Base-by-base conservation (phyloP, 1,140 invertebrate genomes). In the Steinernema khuongi region DNA sequence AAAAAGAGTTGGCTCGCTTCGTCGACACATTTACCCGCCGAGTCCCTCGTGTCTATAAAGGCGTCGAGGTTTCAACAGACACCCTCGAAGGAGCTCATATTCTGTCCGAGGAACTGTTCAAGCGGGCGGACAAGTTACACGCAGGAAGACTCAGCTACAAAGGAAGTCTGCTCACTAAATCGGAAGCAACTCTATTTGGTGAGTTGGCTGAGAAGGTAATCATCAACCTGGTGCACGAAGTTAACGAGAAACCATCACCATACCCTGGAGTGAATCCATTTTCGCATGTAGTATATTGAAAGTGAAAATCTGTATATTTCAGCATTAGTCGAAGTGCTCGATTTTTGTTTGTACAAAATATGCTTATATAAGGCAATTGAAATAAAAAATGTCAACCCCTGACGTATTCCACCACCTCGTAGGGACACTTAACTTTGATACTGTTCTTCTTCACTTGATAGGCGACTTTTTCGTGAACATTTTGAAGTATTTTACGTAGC, bases 1-100 rank as follows among this genome's bases (percentile, higher is more conserved):
- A 60, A 26, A 60, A 7, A 22, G 50, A 60, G 50, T 22, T 60
- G 50, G 26, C 14, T 14, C 50, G 50, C 19, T 60, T 60, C 26
- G 50, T 60, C 11, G 50, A 60, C 50, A 60, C 50, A 14, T 60
- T 60, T 22, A 60, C 50, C 7, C 7, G 50, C 7, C 50, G 50
- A 7, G 2, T 60, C 26, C 50, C 50, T 60, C 50, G 50, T 4
- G 50, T 60, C 50, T 60, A 60, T 22, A 60, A 60, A 26, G 50
- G 50, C 50, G 26, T 60, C 50, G 50, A 60, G 22, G 19, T 60
- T 4, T 17, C 50, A 11, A 22, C 11, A 7, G 50, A 60, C 50
- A 60, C 50, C 19, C 50, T 60, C 4, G 50, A 60, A 60, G 50
- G 50, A 60, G 50, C 50, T 7, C 50, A 22, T n/a, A 60, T 60